These are phyloP conservation scores for Catocala sponsa DNA, from an alignment of 2,888 invertebrate genomes.

Conservation along the genomic window DNA sequence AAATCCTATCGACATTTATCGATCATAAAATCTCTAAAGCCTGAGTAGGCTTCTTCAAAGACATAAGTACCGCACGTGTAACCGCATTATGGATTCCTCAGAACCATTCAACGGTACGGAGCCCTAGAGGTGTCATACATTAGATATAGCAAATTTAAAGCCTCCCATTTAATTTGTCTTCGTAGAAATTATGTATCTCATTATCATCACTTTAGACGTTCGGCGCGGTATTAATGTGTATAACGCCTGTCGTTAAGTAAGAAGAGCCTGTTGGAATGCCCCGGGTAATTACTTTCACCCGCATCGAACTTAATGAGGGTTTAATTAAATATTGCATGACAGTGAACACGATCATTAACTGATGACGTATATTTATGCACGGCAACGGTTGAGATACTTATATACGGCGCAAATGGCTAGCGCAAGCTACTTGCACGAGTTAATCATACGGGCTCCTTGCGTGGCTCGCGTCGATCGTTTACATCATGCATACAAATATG, in stretches of 20 bases:
- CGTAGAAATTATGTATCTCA: conserved; percentile 37
- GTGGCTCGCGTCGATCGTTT: no score
- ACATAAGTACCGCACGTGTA: neutral
- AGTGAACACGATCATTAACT: conserved; percentile 59
- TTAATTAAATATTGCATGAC: conserved; percentile 73
- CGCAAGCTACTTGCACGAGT: no score
- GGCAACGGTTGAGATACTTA: neutral
- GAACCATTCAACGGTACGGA: neutral
- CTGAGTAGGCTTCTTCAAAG: no score
- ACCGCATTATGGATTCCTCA: neutral
- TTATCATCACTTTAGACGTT: conserved; percentile 37
- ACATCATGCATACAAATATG: no score
- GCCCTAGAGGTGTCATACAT: conserved; percentile 8
- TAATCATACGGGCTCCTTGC: no score
- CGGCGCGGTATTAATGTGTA: conserved; percentile 29
- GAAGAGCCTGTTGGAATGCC: conserved; percentile 62
- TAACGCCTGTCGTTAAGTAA: conserved; percentile 50
- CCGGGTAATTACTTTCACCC: conserved; percentile 67
- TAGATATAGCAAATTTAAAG: conserved; percentile 24
- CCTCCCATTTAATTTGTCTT: conserved; percentile 30
- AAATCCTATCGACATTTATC: no score
- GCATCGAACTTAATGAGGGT: conserved; percentile 69
- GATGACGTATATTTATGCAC: conserved; percentile 49
- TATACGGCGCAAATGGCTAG: no score
- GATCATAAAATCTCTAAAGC: no score